Base-by-base conservation (phyloP, 1,140 invertebrate species). In the Lutraria rhynchaena region DNA sequence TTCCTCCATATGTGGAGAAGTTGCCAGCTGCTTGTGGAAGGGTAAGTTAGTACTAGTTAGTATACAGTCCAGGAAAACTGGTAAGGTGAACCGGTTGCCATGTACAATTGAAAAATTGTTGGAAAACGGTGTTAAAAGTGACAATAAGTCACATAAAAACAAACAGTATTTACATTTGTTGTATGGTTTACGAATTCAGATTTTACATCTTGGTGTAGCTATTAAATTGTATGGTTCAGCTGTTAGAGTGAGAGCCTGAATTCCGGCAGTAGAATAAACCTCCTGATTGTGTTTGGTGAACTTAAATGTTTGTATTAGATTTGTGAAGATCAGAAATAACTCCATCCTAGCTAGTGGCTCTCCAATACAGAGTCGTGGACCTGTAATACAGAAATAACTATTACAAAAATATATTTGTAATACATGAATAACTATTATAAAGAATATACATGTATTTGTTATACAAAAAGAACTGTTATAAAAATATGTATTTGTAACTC, bases 311-410 rank as follows among this genome's bases (percentile, higher is more conserved):
- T 91, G 89, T 11, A 91, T 46, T 31, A 91, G 51, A 69, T 87
- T 87, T 5, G 87, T 86, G 70, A 91, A 90, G 35, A 91, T 87
- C n/a, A 91, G 78, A 63, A 91, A 91, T 15, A 91, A 55, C 69
- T 91, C 90, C 87, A 89, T 88, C 67, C 86, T 87, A 22, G 90
- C 90, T 7, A 91, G 69, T 19, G 80, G 83, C 81, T 90, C 89
- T 29, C 90, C 90, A 44, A 88, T 81, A 76, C 90, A 91, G 9
- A 82, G 65, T 13, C 89, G 78, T 1, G 97, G 96, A 51, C 96
- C 96, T 96, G 90, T 46, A 93, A n/a, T n/a, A 92, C 15, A 84
- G 83, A 83, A 33, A 19, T 15, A 27, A 44, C 9, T 27, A 63
- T 41, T 41, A 41, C 37, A 41, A 41, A n/a, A 31, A 29, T 17